Base-by-base conservation (phyloP, 1,140 invertebrate species). In the Holcopasites calliopsidis region DNA sequence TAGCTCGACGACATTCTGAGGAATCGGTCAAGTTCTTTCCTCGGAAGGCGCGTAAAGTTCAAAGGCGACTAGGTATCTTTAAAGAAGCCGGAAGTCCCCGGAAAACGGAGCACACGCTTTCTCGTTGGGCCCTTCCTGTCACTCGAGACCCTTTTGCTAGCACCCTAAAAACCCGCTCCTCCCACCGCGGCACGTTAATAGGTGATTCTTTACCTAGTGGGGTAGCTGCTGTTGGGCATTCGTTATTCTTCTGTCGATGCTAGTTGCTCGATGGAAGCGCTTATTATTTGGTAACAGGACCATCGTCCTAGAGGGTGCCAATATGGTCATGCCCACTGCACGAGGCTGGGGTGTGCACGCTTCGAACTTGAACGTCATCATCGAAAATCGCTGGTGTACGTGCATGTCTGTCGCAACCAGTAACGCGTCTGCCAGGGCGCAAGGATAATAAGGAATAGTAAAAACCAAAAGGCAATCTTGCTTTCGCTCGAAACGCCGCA, bases 121-220 rank as follows among this genome's bases (percentile, higher is more conserved):
- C 75, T 71, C 55, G 58, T 77, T 70, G 35, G 33, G 18, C 52
- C 79, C 76, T 85, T 85, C 83, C 83, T 84, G 84, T 85, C 74
- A 85, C 66, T 76, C 40, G 83, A 85, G 77, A 85, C 66, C 72
- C 64, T 77, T 83, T 77, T 72, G 28, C 47, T 16, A 40, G 66
- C 71, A 10, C 77, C 44, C 62, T 60, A 42, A 77, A 65, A 77
- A 58, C 23, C 42, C 57, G 71, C 77, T 74, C 66, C 75, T 44
- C 79, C 82, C 65, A 57, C 72, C 54, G 35, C 42, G 60, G 50
- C 31, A 38, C 60, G 44, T 49, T 85, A 85, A 85, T 79, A 60
- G 76, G 52, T 58, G 73, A 84, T 85, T 74, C 65, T 79, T 68
- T 54, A 66, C 58, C 58, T 82, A 77, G 82, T 71, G 62, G 79